Conservation (phyloP, 2,888 invertebrate species). For the Andrena bicolor region DNA sequence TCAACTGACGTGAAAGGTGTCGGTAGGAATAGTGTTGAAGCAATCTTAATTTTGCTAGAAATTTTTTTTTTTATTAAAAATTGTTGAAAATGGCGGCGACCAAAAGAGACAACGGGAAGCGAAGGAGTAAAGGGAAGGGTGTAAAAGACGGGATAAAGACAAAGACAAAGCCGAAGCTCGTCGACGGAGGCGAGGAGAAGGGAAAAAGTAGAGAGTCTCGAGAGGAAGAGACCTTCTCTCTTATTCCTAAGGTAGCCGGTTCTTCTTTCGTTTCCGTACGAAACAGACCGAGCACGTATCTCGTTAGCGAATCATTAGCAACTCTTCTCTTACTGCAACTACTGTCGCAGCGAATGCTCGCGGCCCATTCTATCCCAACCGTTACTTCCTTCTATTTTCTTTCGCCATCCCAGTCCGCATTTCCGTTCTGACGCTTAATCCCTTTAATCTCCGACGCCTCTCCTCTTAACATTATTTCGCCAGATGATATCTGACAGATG, state of each 20-base stretch:
- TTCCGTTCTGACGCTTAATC: background rate
- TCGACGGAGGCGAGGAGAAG: slow-evolving; percentile 13
- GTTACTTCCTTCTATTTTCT: slow-evolving; percentile 27
- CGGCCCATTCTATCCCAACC: slow-evolving; percentile 40
- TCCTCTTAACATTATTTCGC: too few species aligned
- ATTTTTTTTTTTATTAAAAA: too few species aligned
- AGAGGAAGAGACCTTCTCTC: slow-evolving; percentile 55
- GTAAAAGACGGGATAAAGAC: slow-evolving; percentile 7
- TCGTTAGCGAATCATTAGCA: slow-evolving; percentile 82
- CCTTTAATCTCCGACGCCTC: background rate
- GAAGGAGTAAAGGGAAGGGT: background rate
- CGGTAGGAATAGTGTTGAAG: too few species aligned
- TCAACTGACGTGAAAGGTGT: too few species aligned
- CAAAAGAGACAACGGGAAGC: too few species aligned
- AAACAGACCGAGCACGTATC: slow-evolving; percentile 77
- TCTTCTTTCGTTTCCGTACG: slow-evolving; percentile 59
- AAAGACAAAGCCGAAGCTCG: slow-evolving; percentile 21
- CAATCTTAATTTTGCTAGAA: too few species aligned
- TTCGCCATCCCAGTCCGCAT: background rate
- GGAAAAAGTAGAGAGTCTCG: slow-evolving; percentile 49
- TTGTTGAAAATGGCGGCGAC: too few species aligned
- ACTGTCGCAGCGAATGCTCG: slow-evolving; percentile 52
- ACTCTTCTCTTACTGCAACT: slow-evolving; percentile 70
- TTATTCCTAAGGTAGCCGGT: slow-evolving; percentile 47
- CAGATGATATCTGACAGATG: too few species aligned